Percentiles rank a stretch among this genome's conserved stretches.
Evolutionary conservation across 2,113 vertebrate genomes (phyloP).

Genomic region (Notothenia coriiceps): DNA sequence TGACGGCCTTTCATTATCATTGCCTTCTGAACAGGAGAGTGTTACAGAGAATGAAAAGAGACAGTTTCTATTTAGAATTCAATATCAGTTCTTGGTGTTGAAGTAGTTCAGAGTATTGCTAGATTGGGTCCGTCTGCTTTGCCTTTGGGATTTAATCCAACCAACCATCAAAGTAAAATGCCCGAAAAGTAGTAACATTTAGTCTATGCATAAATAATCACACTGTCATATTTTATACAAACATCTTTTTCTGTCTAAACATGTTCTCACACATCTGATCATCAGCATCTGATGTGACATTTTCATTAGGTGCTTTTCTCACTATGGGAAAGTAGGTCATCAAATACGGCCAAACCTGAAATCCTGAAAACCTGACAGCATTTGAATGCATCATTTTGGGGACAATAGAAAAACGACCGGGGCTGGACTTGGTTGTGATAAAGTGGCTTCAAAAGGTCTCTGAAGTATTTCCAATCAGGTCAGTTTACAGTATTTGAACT

Average conservation of each 20-base stretch:
- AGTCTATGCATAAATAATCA: neutral
- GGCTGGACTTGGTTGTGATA: neutral
- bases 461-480: constrained; percentile 16
- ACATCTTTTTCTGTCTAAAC: no score
- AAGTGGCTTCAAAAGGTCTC: neutral
- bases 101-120: constrained; percentile 7
- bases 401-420: neutral
- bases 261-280: no score
- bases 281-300: no score
- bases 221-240: no score
- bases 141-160: neutral
- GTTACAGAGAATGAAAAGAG: constrained; percentile 39
- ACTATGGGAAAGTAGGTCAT: no score
- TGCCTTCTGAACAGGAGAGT: constrained; percentile 34
- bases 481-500: neutral
- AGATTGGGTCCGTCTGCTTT: constrained; percentile 1
- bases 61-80: constrained; percentile 35
- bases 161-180: neutral
- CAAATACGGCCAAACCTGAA: no score
- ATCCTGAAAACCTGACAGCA: neutral
- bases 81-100: constrained; percentile 18
- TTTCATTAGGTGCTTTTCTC: no score
- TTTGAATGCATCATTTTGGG: constrained; percentile 16
- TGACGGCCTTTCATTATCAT: constrained; percentile 40
- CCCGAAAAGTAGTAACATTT: neutral